Evolutionary conservation across 2,113 vertebrate genomes (phyloP), one percentile per base, ranked within the genome.

Genomic region (Puffinus mauretanicus): DNA sequence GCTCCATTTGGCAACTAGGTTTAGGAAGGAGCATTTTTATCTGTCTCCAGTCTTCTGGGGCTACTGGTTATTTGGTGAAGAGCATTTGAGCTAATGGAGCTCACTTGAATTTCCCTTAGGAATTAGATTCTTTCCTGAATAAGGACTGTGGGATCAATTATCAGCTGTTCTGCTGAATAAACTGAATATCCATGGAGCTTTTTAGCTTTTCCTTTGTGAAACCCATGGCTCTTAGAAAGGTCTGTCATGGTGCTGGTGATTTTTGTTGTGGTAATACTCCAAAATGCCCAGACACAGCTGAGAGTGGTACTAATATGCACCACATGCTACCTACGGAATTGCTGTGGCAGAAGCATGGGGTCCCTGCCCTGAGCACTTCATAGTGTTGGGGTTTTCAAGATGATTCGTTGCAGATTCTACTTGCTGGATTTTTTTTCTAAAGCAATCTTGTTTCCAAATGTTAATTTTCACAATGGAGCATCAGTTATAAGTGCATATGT

Each of bases 41-140:
- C 49, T 95, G 16, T 66, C 75, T 95, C 61, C 49, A 54, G 83
- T 88, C 87, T 94, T 92, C 84, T 78, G 84, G 75, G 93, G 93
- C 96, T 95, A 84, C 73, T 95, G 92, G 90, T 95, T 94, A 90
- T 94, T 93, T 88, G 95, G 86, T 93, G 93, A 94, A 94, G 96
- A 95, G 80, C 92, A 93, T 93, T 93, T 96, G 94, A 96, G 86
- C 71, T 97, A 92, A 96, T 93, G 86, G 79, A 91, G n/a, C 78
- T 93, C 92, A 91, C 92, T 94, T 88, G 86, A 96, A 88, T 91
- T 95, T 80, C 89, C 61, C 73, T 90, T 90, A 91, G 92, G 92
- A 95, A 86, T 89, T 90, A 78, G 46, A 95, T 90, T 92, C 46
- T 91, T 93, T 88, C 86, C 81, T 84, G 77, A 91, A 72, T 93